phyloP scores from a whole-genome alignment of 2,888 invertebrate species.

The Heteromurus nitidus region DNA sequence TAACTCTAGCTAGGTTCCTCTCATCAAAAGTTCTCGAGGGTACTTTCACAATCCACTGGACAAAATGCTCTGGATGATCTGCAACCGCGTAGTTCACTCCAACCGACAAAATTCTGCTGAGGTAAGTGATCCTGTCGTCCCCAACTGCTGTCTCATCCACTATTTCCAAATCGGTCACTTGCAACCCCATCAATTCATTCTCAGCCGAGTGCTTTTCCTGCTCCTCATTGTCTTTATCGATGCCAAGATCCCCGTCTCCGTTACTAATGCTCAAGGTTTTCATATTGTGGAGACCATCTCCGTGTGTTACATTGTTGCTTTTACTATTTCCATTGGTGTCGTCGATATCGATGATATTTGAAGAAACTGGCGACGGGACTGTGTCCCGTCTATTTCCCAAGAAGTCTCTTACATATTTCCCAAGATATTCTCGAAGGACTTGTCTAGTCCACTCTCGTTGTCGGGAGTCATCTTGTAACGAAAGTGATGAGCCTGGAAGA shows the following conservation, averaged over 20 bases:
- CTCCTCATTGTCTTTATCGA: neutral
- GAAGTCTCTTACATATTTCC: conserved; percentile 39
- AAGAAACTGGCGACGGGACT: conserved; percentile 36
- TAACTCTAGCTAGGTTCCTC: conserved; percentile 32
- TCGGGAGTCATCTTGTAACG: neutral
- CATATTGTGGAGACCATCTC: too few species aligned
- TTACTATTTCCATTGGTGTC: conserved; percentile 7
- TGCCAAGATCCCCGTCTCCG: neutral
- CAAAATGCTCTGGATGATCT: conserved; percentile 33
- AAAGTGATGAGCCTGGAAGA: neutral
- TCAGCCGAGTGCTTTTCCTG: neutral
- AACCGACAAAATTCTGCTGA: conserved; percentile 32
- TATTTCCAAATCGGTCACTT: conserved; percentile 10
- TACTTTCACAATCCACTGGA: conserved; percentile 44
- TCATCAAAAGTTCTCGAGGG: conserved; percentile 34
- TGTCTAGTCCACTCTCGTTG: conserved; percentile 22
- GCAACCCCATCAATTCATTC: neutral
- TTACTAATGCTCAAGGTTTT: too few species aligned
- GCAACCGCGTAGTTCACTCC: conserved; percentile 33
- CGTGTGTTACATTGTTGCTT: neutral
- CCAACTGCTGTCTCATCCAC: conserved; percentile 40
- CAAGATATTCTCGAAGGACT: conserved; percentile 21
- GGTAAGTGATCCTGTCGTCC: conserved; percentile 47
- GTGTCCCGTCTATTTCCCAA: conserved; percentile 11
- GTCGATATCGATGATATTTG: neutral